These are phyloP conservation scores for Bombus superbus DNA, from an alignment of 1,140 invertebrate genomes.

Conservation along the genomic window DNA sequence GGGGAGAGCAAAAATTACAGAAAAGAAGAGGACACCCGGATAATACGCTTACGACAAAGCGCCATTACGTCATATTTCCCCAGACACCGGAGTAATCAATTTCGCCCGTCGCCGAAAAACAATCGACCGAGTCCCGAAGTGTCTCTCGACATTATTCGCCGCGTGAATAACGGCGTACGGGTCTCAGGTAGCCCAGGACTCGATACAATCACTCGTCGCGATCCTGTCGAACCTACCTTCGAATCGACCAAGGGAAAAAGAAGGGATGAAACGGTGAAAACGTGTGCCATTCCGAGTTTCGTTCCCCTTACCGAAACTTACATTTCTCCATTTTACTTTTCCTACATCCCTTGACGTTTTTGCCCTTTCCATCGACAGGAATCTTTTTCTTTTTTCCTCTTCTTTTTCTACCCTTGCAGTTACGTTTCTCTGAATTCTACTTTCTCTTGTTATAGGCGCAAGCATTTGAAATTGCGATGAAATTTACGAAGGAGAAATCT, in stretches of 20 bases:
- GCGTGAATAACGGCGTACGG: background rate
- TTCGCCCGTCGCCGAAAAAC: conserved; percentile 45
- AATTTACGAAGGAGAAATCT: background rate
- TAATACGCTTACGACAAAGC: conserved; percentile 52
- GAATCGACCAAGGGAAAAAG: background rate
- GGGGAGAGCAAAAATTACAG: background rate
- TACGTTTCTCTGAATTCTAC: background rate
- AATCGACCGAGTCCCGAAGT: conserved; percentile 40
- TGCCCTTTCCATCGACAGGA: background rate
- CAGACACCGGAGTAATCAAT: conserved; percentile 46
- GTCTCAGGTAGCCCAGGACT: conserved; percentile 4
- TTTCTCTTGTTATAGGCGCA: background rate
- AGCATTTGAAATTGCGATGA: no score
- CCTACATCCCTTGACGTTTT: background rate
- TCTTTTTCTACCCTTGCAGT: no score
- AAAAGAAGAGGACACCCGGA: conserved; percentile 8
- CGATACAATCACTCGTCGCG: conserved; percentile 32
- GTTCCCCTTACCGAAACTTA: background rate
- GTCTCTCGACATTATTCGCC: conserved; percentile 17
- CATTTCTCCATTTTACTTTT: no score
- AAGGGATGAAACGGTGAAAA: background rate
- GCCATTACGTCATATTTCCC: conserved; percentile 55
- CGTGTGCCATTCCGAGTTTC: background rate
- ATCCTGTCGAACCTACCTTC: background rate
- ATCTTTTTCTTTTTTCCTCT: no score